Base-by-base conservation (phyloP, 1,140 invertebrate species). In the Procambarus virginalis region DNA sequence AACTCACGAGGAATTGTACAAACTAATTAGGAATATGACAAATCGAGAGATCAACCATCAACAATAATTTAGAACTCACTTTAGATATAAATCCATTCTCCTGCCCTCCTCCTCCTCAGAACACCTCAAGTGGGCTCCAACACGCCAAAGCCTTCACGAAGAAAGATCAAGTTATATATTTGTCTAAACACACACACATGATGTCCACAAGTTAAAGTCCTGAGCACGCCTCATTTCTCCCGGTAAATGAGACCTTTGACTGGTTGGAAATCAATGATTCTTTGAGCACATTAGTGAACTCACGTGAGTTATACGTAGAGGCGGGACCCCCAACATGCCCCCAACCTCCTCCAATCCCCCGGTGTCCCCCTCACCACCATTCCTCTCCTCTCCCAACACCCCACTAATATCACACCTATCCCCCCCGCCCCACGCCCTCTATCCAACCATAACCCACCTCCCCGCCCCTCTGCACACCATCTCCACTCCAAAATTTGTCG, bases 401-500 rank as follows among this genome's bases (percentile, higher is more conserved):
- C 45, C 60, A 34, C 17, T 64, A 70, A 45, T 46, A 22, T 46
- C 6, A 77, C 64, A 49, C 51, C 60, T 55, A 34, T 51, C 20
- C 22, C 14, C 8, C 20, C n/a, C 10, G 17, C 3, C 17, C 8
- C 34, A 60, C 20, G 48, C 12, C 51, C 49, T 17, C 8, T 73
- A 8, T 55, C 48, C 49, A n/a, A n/a, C 49, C 49, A 10, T 22
- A 14, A 4, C 46, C 49, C 51, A 14, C 68, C 49, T 48, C 84
- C n/a, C n/a, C 8, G 10, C 84, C 68, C 51, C 14, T 17, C 68
- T n/a, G 6, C 49, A n/a, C 34, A 49, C 49, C 73, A 68, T 34
- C 60, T 0, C 60, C n/a, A 22, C 58, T 45, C 80, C 80, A 68
- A n/a, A 64, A 83, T 70, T 83, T 70, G 58, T 70, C 80, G 55